phyloP scores from a whole-genome alignment of 2,888 invertebrate species.

The Nemurella pictetii region DNA sequence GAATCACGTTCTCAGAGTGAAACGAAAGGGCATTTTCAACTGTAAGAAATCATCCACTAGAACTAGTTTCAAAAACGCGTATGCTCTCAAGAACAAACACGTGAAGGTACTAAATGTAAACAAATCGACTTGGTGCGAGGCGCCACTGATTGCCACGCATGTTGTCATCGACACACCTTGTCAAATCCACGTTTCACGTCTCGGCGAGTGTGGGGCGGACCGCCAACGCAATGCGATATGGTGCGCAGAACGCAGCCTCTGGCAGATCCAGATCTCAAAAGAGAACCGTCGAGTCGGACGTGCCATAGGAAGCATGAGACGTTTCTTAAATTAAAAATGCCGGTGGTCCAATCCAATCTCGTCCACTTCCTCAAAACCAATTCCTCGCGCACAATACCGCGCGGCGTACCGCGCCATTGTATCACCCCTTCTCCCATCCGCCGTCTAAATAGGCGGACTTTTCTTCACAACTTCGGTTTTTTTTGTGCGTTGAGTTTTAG shows the following conservation, averaged over 20 bases:
- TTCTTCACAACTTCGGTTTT: not conserved
- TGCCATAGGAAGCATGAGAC: not conserved
- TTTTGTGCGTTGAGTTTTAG: not conserved
- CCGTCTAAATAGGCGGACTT: not conserved
- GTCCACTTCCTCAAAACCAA: not conserved
- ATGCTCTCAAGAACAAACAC: no score
- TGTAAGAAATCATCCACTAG: no score
- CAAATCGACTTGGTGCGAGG: no score
- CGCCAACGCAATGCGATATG: no score
- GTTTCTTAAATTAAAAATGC: not conserved
- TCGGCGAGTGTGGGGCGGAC: no score
- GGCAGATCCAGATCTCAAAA: not conserved
- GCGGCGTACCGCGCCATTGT: not conserved
- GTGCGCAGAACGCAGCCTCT: no score
- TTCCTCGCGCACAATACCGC: not conserved
- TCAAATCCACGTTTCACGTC: not conserved
- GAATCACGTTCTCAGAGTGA: no score
- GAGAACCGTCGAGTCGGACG: not conserved
- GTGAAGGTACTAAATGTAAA: no score
- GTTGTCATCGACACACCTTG: not conserved
- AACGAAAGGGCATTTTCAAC: no score
- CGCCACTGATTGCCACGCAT: not conserved
- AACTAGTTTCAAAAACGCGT: no score
- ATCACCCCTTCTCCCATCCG: not conserved
- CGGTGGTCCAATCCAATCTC: slow-evolving; percentile 17